These are phyloP conservation scores for Ascidia mentula DNA, from an alignment of 23 tunicate species.

Conservation along the genomic window DNA sequence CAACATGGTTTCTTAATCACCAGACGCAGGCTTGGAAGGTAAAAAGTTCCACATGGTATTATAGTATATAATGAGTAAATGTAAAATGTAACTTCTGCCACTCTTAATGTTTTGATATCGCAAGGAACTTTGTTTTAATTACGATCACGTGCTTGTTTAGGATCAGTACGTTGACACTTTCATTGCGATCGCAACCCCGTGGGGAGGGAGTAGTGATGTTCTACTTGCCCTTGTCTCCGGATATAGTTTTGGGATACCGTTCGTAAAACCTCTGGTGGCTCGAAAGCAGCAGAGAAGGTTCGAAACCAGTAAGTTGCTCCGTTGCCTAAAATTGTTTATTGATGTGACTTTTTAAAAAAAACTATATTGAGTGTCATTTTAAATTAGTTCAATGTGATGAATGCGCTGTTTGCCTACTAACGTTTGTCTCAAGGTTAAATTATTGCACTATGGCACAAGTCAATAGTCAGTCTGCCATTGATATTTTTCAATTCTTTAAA, in stretches of 20 bases:
- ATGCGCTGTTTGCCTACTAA: no score
- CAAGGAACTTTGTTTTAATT: not conserved
- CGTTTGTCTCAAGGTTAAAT: no score
- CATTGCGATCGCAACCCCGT: constrained; percentile 58
- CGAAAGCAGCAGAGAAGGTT: constrained; percentile 36
- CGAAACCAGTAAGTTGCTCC: constrained; percentile 63
- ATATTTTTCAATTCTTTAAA: no score
- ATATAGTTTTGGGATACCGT: constrained; percentile 44
- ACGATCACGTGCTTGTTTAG: constrained; percentile 3
- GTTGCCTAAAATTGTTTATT: no score
- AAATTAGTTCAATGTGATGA: no score
- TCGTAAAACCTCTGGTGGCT: constrained; percentile 33
- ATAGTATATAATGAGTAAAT: not conserved
- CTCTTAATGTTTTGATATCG: not conserved
- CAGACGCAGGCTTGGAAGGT: constrained; percentile 82
- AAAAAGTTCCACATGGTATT: not conserved
- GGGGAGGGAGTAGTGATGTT: constrained; percentile 63
- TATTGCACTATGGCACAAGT: no score
- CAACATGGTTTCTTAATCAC: constrained; percentile 67
- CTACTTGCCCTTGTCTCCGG: constrained; percentile 57
- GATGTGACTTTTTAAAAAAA: no score
- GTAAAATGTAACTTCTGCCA: no score
- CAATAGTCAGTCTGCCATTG: no score
- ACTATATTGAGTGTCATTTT: no score
- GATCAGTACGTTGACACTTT: constrained; percentile 41